phyloP scores from a whole-genome alignment of 2,888 invertebrate genomes.

The Xylocampa areola region DNA sequence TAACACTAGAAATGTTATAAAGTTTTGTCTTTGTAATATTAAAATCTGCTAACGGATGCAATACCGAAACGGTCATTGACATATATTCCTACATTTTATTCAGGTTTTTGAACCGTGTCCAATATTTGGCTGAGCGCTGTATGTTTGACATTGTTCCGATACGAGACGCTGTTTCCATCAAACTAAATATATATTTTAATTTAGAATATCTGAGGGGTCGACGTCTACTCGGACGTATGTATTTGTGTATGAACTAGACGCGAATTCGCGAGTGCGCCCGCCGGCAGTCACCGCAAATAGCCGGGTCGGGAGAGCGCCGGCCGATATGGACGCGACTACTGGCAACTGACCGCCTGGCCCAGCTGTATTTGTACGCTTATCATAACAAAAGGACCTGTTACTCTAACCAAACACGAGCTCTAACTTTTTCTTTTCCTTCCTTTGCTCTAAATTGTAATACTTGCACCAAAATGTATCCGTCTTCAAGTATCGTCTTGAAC shows the following conservation, averaged over 20 bases:
- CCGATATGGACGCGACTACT: slow-evolving; percentile 39
- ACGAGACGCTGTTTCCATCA: slow-evolving; percentile 48
- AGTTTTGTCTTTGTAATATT: slow-evolving; percentile 6
- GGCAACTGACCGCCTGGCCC: slow-evolving; percentile 38
- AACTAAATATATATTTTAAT: slow-evolving; percentile 56
- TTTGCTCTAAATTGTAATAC: not conserved
- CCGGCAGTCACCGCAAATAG: slow-evolving; percentile 72
- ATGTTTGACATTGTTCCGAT: slow-evolving; percentile 48
- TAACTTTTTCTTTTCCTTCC: slow-evolving; percentile 2
- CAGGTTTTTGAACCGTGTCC: slow-evolving; percentile 65
- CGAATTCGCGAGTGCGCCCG: slow-evolving; percentile 68
- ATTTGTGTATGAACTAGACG: slow-evolving; percentile 64
- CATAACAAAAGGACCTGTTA: slow-evolving; percentile 2
- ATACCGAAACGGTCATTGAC: slow-evolving; percentile 70
- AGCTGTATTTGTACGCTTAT: slow-evolving; percentile 20
- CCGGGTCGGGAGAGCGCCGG: slow-evolving; percentile 60
- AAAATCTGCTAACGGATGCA: slow-evolving; percentile 42
- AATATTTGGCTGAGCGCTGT: slow-evolving; percentile 48
- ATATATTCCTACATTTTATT: slow-evolving; percentile 62
- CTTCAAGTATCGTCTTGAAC: not conserved
- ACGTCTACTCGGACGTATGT: slow-evolving; percentile 44
- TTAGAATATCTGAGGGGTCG: slow-evolving; percentile 50
- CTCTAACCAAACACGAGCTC: not conserved
- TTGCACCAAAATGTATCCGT: not conserved
- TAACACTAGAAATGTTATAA: not conserved